phyloP scores from a whole-genome alignment of 2,888 invertebrate genomes.

The Gymnosoma rotundatum region DNA sequence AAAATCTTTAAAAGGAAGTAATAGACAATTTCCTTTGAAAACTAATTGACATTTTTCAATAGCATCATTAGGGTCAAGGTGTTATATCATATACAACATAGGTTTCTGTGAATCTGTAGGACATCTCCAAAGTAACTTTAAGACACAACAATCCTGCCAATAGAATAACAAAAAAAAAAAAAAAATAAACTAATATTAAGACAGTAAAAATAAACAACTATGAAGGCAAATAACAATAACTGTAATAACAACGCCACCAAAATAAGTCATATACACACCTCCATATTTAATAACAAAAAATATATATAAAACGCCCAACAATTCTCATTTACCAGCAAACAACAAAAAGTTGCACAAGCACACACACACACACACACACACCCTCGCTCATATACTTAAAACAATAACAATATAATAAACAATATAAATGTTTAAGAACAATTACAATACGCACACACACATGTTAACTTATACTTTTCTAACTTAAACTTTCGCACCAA shows the following conservation, averaged over 20 bases:
- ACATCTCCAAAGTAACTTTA: neutral
- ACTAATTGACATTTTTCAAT: too few relatives aligned
- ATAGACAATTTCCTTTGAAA: too few relatives aligned
- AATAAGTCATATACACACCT: constrained; percentile 43
- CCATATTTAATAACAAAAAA: constrained; percentile 27
- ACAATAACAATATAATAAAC: too few relatives aligned
- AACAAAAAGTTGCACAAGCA: neutral
- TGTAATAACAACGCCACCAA: constrained; percentile 48
- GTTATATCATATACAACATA: neutral
- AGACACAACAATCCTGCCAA: constrained; percentile 8
- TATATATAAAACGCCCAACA: constrained; percentile 61
- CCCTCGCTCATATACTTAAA: neutral
- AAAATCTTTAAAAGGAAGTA: too few relatives aligned
- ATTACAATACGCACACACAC: neutral
- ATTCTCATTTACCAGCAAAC: constrained; percentile 61
- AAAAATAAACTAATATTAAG: constrained; percentile 9
- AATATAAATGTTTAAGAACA: constrained; percentile 41
- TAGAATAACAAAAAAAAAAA: neutral
- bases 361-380: constrained; percentile 18
- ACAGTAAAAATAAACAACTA: too few relatives aligned
- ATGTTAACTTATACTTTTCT: neutral
- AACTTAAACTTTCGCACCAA: neutral
- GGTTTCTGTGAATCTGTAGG: constrained; percentile 5
- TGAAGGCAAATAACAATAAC: constrained; percentile 7
- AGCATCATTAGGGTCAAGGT: too few relatives aligned